Percentiles rank a stretch among this genome's conserved stretches.
Evolutionary conservation across 2,113 vertebrate genomes (phyloP).

Genomic region (Brachypteracias leptosomus): DNA sequence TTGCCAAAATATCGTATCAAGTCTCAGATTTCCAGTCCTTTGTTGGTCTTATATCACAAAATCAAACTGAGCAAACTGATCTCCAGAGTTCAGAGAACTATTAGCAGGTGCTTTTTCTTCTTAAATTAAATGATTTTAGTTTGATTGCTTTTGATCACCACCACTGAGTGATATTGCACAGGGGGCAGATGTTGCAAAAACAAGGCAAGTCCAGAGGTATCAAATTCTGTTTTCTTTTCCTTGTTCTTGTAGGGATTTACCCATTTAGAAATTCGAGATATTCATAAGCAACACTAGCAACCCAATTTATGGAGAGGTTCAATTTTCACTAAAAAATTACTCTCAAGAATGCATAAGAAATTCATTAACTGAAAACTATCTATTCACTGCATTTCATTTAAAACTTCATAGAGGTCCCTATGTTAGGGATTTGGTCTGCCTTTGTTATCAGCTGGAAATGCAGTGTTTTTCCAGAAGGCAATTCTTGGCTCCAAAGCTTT

Average conservation of each 20-base stretch:
- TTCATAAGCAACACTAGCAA: background rate
- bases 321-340: background rate
- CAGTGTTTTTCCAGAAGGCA: background rate
- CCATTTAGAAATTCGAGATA: background rate
- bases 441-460: background rate
- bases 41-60: background rate
- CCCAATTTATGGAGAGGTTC: background rate
- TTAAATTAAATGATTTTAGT: background rate
- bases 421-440: background rate
- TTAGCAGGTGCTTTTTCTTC: background rate
- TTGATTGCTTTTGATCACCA: constrained; percentile 1
- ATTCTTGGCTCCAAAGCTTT: background rate
- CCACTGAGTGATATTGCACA: background rate
- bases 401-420: background rate
- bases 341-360: background rate
- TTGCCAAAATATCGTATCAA: background rate
- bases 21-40: background rate
- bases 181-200: background rate
- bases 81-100: background rate
- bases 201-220: background rate
- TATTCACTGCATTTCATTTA: background rate
- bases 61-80: background rate
- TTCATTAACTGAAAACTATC: background rate
- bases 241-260: background rate
- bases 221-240: background rate